These are phyloP conservation scores for Pituophis catenifer DNA, from an alignment of 2,113 vertebrate genomes.

Conservation along the genomic window DNA sequence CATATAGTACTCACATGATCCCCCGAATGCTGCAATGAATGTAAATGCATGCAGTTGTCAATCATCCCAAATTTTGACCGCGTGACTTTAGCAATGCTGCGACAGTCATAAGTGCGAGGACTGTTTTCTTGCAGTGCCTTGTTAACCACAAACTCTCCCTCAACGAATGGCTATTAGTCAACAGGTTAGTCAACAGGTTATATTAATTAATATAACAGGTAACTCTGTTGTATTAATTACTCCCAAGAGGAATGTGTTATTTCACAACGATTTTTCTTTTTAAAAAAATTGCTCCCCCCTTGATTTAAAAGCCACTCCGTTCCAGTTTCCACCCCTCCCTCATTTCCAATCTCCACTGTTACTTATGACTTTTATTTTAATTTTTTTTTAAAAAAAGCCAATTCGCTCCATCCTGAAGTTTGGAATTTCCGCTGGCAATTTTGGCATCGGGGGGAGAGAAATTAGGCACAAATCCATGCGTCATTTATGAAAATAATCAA, in stretches of 20 bases:
- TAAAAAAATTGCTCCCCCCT: neutral
- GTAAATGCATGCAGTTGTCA: too few species aligned
- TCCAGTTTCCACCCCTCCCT: neutral
- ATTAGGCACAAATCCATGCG: neutral
- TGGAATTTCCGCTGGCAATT: neutral
- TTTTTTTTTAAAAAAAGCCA: neutral
- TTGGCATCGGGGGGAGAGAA: neutral
- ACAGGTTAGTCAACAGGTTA: too few species aligned
- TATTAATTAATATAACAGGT: too few species aligned
- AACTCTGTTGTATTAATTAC: neutral
- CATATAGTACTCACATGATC: too few species aligned
- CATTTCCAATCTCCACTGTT: neutral
- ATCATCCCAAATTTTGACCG: too few species aligned
- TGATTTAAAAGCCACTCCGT: neutral
- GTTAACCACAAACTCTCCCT: too few species aligned
- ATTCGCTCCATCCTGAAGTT: neutral
- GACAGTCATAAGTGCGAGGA: too few species aligned
- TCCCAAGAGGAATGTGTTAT: neutral
- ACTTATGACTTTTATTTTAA: neutral
- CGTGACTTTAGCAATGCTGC: too few species aligned
- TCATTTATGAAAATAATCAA: neutral
- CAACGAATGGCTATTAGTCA: too few species aligned
- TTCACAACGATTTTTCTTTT: neutral
- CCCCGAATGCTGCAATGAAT: too few species aligned
- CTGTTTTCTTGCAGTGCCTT: too few species aligned